Evolutionary conservation across 2,888 invertebrate genomes (phyloP), one percentile per base, ranked within the genome.

Genomic region (Sesamia inferens): DNA sequence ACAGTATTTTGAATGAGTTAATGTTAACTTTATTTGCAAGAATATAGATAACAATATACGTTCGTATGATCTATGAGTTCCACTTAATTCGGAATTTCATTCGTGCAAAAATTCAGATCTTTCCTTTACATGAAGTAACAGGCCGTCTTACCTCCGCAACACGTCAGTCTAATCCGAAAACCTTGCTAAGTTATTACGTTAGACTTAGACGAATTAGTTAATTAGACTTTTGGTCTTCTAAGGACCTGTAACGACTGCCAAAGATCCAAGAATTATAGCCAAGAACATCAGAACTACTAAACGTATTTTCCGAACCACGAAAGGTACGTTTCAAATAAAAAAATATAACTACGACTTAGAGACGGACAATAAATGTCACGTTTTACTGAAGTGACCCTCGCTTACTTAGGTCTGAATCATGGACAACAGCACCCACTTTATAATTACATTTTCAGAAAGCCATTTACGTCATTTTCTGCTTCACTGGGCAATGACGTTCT

Each of bases 391-490:
- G 10, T 24, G 0, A 19, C 8, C 5, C 14, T 14, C 31, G n/a
- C 31, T 51, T 2, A 31, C 5, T 31, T 14, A 31, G 19, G 10
- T 31, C 6, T 6, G 14, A 31, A 54, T 10, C 24, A 31, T 44
- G 4, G 7, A 57, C 7, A 39, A 55, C 2, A n/a, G 47, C 62
- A 54, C 14, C 31, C n/a, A 19, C n/a, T 74, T 8, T 55, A 48
- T 48, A 67, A 79, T 79, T 72, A 42, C 59, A 64, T 67, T 59
- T 19, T 13, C 24, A 51, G 51, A 66, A 47, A 59, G 63, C 67
- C 67, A 42, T 7, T 76, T 61, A 75, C 47, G 65, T 68, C 22
- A 68, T 79, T 79, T 79, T 74, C 74, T 74, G 68, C 80, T 68
- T 68, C 65, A 78, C 65, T 39, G 47, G 44, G 51, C 61, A 66